These are phyloP conservation scores for Diadema setosum DNA, from an alignment of 35 echinoderm and acorn worm species.

Conservation along the genomic window DNA sequence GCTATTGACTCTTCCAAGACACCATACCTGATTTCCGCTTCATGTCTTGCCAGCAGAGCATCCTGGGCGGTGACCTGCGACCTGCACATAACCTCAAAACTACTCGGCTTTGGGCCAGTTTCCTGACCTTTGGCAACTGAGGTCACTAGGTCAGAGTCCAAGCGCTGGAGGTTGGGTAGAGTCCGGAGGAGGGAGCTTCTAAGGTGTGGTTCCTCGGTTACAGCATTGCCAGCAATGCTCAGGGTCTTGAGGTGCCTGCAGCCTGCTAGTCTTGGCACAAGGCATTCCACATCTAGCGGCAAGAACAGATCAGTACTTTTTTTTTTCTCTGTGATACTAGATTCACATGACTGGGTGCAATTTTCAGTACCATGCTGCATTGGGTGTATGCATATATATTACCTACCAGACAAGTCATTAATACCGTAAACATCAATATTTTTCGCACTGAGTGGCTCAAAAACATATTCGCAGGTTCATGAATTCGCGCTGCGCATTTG, in stretches of 20 bases:
- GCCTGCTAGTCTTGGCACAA: slow-evolving; percentile 38
- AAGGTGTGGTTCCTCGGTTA: slow-evolving; percentile 79
- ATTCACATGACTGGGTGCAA: no score
- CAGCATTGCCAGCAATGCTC: slow-evolving; percentile 69
- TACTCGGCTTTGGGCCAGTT: background rate
- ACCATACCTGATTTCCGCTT: slow-evolving; percentile 30
- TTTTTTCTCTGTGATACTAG: no score
- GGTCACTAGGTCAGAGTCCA: slow-evolving; percentile 45
- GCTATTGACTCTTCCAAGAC: no score
- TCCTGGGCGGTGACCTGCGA: slow-evolving; percentile 63
- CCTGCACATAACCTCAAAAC: slow-evolving; percentile 82
- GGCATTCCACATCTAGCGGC: slow-evolving; percentile 64
- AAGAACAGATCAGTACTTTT: no score
- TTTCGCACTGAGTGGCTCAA: no score
- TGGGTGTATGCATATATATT: no score
- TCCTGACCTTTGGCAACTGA: background rate
- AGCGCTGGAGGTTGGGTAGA: slow-evolving; percentile 17
- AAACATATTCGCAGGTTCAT: no score
- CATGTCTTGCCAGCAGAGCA: slow-evolving; percentile 28
- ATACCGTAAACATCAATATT: no score
- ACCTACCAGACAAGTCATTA: no score
- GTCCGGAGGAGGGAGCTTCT: slow-evolving; percentile 15
- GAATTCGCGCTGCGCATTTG: no score
- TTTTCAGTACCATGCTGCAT: no score
- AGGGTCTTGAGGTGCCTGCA: slow-evolving; percentile 42